These are phyloP conservation scores for Herminia tarsipennalis DNA, from an alignment of 2,888 invertebrate genomes.

Conservation along the genomic window DNA sequence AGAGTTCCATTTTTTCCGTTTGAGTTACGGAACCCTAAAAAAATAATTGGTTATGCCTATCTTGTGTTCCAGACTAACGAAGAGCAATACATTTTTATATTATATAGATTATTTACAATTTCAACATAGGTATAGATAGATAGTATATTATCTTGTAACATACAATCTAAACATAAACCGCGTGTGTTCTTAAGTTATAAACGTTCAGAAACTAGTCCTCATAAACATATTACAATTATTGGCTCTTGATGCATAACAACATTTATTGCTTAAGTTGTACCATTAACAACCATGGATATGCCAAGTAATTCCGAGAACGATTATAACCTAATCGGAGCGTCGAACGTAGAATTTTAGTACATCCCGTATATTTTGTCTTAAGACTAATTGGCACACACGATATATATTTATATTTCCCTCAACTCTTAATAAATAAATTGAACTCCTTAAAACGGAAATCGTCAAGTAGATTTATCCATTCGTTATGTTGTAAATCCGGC, in stretches of 20 bases:
- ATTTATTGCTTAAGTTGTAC: conserved; percentile 34
- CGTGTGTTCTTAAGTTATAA: conserved; percentile 25
- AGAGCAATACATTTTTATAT: no score
- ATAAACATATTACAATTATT: conserved; percentile 42
- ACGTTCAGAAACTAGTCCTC: conserved; percentile 33
- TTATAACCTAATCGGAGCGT: conserved; percentile 26
- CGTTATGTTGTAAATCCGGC: conserved; percentile 1
- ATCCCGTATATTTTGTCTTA: conserved; percentile 28
- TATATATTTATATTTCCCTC: conserved; percentile 18
- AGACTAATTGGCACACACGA: conserved; percentile 32
- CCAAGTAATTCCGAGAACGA: conserved; percentile 20
- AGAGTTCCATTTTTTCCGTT: no score
- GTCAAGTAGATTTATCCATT: conserved; percentile 11
- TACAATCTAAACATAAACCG: neutral
- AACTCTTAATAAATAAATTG: conserved; percentile 3
- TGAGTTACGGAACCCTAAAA: no score
- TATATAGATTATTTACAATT: no score
- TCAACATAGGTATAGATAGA: no score
- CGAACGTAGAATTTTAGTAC: conserved; percentile 38
- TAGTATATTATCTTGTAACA: no score
- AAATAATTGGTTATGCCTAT: no score
- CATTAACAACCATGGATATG: conserved; percentile 20
- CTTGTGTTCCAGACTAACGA: no score
- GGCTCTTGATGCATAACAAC: conserved; percentile 24
- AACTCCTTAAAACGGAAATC: conserved; percentile 8